Base-by-base conservation (phyloP, 2,797 vertebrate genomes). In the Rhinatrema bivittatum region DNA sequence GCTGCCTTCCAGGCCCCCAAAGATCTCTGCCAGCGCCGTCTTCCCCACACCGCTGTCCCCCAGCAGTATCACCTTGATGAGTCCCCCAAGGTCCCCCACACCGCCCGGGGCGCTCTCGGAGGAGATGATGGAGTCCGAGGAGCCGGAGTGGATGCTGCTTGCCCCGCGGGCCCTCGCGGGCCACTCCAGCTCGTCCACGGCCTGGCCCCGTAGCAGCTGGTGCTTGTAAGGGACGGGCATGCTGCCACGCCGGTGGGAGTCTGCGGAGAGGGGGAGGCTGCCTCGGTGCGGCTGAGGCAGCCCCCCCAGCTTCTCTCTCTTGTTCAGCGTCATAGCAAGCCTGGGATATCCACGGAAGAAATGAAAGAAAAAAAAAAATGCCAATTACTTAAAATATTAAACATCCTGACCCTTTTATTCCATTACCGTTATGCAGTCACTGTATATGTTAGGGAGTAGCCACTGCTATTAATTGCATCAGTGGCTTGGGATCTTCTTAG, bases 1-100 rank as follows among this genome's bases (percentile, higher is more conserved):
- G 70, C 87, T 76, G 72, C 74, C 85, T 81, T 87, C 33, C 78
- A 85, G 69, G 75, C 85, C 45, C 55, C 88, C 84, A 13, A 94
- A 84, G 34, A 85, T 87, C 48, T 89, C 74, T 26, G 89, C 90
- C 43, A 95, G 76, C 1, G 85, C 84, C 1, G 87, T 89, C 65
- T 95, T 95, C 43, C 91, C 91, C 56, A 95, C 91, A 4, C 91
- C 89, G 4, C 78, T 87, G 73, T 93, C 91, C 23, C 91, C 91
- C 46, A 93, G 62, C 17, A 95, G 72, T 45, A 90, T 85, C 75
- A 77, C 62, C 41, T 71, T 75, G 57, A 69, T 78, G 20, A 66
- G 50, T 11, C 51, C 51, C 57, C 75, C 7, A 45, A 74, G 67
- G 72, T 82, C 33, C 53, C 54, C 7, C 63, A 77, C 10, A 30